Conservation (phyloP, 2,113 vertebrate genomes). For the Cygnus atratus region DNA sequence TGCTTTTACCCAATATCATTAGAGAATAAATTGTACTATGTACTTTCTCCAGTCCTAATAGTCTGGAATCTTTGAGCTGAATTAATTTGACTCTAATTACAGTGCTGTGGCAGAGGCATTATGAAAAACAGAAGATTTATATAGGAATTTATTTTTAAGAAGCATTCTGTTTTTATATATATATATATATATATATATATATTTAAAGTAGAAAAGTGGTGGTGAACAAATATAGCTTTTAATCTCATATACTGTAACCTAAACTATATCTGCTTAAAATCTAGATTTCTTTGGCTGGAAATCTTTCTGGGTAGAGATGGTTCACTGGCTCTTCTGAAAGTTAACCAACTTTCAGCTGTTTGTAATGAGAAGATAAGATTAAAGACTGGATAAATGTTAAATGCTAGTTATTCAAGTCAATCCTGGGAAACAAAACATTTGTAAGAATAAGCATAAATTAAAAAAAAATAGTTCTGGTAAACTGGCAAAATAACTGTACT, state of each 20-base stretch:
- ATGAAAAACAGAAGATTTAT: neutral
- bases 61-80: conserved; percentile 14
- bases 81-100: conserved; percentile 23
- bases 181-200: neutral
- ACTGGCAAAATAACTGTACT: neutral
- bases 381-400: neutral
- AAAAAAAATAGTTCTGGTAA: neutral
- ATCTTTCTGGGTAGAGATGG: neutral
- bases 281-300: neutral
- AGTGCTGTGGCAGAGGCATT: neutral
- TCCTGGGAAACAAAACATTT: neutral
- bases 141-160: neutral
- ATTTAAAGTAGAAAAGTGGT: neutral
- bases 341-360: conserved; percentile 15
- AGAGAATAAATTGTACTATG: conserved; percentile 29
- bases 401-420: neutral
- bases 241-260: neutral
- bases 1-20: conserved; percentile 1
- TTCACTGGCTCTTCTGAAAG: neutral
- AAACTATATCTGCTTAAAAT: neutral
- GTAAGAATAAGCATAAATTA: neutral
- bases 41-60: neutral
- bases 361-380: neutral
- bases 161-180: neutral
- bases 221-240: neutral